Evolutionary conservation across 23 tunicate species (phyloP).

Genomic region (Halocynthia roretzi): DNA sequence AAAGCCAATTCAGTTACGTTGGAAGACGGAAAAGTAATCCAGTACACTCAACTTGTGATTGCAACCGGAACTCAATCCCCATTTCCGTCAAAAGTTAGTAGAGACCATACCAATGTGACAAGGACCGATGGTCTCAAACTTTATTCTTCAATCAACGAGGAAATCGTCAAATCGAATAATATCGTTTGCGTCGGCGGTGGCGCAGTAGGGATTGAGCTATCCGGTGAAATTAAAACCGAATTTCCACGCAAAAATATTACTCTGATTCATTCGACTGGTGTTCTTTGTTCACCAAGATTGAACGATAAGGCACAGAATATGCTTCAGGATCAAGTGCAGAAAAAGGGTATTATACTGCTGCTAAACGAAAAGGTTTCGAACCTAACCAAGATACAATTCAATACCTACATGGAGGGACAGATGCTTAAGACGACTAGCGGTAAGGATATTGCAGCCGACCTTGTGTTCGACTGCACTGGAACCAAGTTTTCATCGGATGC

Average conservation of each 20-base stretch:
- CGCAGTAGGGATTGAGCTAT: constrained; percentile 82
- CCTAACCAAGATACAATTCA: constrained; percentile 5
- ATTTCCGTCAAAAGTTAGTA: constrained; percentile 50
- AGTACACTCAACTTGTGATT: constrained; percentile 52
- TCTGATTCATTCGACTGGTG: constrained; percentile 8
- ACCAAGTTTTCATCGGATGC: neutral
- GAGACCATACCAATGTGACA: constrained; percentile 6
- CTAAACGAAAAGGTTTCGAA: constrained; percentile 17
- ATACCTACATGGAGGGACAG: constrained; percentile 14
- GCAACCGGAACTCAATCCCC: constrained; percentile 41
- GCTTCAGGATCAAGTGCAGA: neutral
- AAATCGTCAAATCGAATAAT: constrained; percentile 23
- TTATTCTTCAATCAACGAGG: constrained; percentile 23
- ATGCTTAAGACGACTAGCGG: constrained; percentile 16
- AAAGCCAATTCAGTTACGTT: constrained; percentile 49
- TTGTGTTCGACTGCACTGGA: constrained; percentile 14
- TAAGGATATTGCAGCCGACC: constrained; percentile 24
- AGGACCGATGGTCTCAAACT: constrained; percentile 21
- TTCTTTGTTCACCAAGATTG: neutral
- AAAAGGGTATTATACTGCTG: constrained; percentile 17
- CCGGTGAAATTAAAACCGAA: constrained; percentile 76
- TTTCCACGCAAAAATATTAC: constrained; percentile 51
- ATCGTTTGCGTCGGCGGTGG: constrained; percentile 83
- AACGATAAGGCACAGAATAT: neutral
- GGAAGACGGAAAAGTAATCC: constrained; percentile 33